These are phyloP conservation scores for Stenoptilia bipunctidactyla DNA, from an alignment of 2,888 invertebrate genomes.

Conservation along the genomic window DNA sequence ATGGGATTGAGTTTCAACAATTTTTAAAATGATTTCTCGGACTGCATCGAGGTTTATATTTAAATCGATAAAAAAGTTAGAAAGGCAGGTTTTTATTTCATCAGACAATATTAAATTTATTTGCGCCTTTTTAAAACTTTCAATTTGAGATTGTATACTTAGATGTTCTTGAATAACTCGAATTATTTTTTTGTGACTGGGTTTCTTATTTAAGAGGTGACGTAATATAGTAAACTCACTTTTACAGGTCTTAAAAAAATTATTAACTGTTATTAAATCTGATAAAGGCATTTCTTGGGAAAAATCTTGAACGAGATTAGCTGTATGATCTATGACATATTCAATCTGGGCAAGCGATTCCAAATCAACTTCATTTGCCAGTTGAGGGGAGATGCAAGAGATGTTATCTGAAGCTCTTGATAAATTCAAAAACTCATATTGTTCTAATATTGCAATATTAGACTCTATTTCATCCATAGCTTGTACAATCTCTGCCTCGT, in stretches of 20 bases:
- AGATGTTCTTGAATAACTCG: slow-evolving; percentile 45
- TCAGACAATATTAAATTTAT: slow-evolving; percentile 25
- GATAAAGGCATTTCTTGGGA: slow-evolving; percentile 27
- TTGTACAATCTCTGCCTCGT: slow-evolving; percentile 43
- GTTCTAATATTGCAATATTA: slow-evolving; percentile 45
- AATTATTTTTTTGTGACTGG: slow-evolving; percentile 43
- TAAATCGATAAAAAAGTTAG: slow-evolving; percentile 30
- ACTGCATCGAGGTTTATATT: slow-evolving; percentile 33
- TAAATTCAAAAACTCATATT: slow-evolving; percentile 46
- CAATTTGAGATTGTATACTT: slow-evolving; percentile 29
- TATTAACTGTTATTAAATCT: slow-evolving; percentile 38
- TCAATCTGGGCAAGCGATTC: slow-evolving; percentile 36
- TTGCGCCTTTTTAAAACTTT: slow-evolving; percentile 30
- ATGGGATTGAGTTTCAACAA: slow-evolving; percentile 35
- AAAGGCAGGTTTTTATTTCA: slow-evolving; percentile 27
- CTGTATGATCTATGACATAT: slow-evolving; percentile 35
- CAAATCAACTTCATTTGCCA: slow-evolving; percentile 34
- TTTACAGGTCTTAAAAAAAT: slow-evolving; percentile 41
- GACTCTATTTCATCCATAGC: slow-evolving; percentile 42
- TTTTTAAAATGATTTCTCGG: slow-evolving; percentile 29
- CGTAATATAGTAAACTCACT: slow-evolving; percentile 40
- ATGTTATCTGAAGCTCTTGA: slow-evolving; percentile 37
- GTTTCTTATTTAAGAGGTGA: slow-evolving; percentile 33
- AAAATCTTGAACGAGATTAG: slow-evolving; percentile 34
- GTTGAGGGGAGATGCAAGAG: slow-evolving; percentile 27